These are phyloP conservation scores for Drosophila gunungcola DNA, from an alignment of 1,140 invertebrate genomes.

Conservation along the genomic window DNA sequence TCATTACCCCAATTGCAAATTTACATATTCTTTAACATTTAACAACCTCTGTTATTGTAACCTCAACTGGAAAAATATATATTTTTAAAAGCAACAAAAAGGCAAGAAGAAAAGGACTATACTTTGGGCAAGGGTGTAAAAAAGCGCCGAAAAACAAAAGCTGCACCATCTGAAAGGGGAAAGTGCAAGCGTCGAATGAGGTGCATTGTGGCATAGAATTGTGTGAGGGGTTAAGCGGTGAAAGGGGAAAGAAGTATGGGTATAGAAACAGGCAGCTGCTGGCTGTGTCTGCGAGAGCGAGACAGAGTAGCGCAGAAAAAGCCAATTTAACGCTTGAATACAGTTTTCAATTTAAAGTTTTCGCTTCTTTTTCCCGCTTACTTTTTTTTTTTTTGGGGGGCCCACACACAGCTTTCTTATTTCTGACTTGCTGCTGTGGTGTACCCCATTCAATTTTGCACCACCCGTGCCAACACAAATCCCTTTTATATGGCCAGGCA, in stretches of 20 bases:
- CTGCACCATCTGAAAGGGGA: conserved; percentile 30
- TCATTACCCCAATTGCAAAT: neutral
- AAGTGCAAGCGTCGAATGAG: conserved; percentile 41
- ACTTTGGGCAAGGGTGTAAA: conserved; percentile 1
- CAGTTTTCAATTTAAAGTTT: conserved; percentile 84
- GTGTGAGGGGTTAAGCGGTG: conserved; percentile 10
- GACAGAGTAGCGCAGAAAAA: conserved; percentile 64
- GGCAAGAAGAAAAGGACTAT: conserved; percentile 21
- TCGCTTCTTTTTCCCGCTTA: conserved; percentile 58
- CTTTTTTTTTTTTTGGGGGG: conserved; percentile 6
- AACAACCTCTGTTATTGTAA: neutral
- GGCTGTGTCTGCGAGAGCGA: conserved; percentile 29
- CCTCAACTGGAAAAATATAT: neutral
- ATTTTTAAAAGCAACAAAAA: conserved; percentile 13
- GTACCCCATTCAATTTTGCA: conserved; percentile 37
- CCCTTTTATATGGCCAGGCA: conserved; percentile 41
- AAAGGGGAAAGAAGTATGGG: neutral
- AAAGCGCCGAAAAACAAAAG: conserved; percentile 26
- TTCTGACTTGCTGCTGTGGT: conserved; percentile 38
- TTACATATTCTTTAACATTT: neutral
- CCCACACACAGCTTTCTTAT: conserved; percentile 37
- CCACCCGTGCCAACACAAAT: conserved; percentile 11
- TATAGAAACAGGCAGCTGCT: conserved; percentile 10
- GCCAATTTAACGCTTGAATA: conserved; percentile 83
- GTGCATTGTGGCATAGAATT: conserved; percentile 48